Evolutionary conservation across 2,797 vertebrate species (phyloP).

Genomic region (Chelon auratus): DNA sequence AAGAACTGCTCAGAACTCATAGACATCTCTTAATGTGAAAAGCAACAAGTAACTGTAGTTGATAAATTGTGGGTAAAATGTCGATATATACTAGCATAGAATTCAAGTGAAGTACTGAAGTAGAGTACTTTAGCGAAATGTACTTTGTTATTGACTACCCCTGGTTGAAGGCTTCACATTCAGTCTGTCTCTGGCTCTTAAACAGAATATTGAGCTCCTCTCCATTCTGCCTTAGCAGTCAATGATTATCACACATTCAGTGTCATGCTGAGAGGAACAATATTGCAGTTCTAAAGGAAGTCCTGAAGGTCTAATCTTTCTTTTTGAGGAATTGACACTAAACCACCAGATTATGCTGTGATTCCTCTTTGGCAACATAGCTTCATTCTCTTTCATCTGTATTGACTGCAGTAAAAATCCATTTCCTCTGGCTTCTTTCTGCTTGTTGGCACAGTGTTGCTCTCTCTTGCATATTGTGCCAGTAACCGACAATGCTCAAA

Average conservation of each 20-base stretch:
- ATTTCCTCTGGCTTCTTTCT: slow-evolving; percentile 13
- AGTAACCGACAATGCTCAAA: slow-evolving; percentile 13
- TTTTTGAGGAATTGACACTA: slow-evolving; percentile 50
- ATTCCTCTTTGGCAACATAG: slow-evolving; percentile 29
- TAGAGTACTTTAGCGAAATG: neutral
- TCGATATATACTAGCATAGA: neutral
- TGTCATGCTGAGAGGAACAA: slow-evolving; percentile 48
- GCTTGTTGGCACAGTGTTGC: slow-evolving; percentile 2
- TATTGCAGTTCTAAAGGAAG: slow-evolving; percentile 36
- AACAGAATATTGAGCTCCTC: slow-evolving; percentile 24
- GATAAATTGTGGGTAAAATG: neutral
- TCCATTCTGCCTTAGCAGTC: slow-evolving; percentile 35
- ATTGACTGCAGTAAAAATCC: slow-evolving; percentile 10
- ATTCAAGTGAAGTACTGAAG: slow-evolving; percentile 1
- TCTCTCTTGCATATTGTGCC: slow-evolving; percentile 9
- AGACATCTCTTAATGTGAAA: neutral
- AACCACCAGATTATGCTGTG: slow-evolving; percentile 52
- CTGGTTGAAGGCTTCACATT: slow-evolving; percentile 12
- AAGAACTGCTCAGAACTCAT: neutral
- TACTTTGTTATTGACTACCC: neutral
- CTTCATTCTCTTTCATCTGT: slow-evolving; percentile 41
- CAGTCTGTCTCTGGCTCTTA: slow-evolving; percentile 5
- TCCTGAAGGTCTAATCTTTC: slow-evolving; percentile 28
- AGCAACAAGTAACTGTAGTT: too few species aligned
- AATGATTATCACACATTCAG: slow-evolving; percentile 29